A percentile compares a stretch with the other conserved stretches of the same genome.
These are phyloP conservation scores for Anneissia japonica DNA, from an alignment of 35 echinoderm and acorn worm genomes.

Conservation along the genomic window DNA sequence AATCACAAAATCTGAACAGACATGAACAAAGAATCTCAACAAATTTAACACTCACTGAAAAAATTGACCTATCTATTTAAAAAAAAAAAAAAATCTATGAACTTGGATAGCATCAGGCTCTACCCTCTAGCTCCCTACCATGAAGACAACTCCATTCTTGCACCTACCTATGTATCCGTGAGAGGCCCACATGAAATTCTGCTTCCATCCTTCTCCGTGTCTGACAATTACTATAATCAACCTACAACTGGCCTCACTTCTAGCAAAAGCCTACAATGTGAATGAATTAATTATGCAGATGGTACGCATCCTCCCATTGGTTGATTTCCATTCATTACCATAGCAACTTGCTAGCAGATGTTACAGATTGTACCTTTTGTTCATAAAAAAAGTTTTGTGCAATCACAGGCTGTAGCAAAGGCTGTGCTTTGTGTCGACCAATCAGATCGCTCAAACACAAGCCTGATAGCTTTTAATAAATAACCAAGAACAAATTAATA, in stretches of 20 bases:
- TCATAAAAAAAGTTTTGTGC: not conserved
- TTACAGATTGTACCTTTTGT: not conserved
- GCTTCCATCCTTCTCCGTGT: not conserved
- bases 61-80: too few relatives aligned
- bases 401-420: not conserved
- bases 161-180: not conserved
- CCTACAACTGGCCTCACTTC: not conserved
- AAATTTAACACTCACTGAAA: too few relatives aligned
- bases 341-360: not conserved
- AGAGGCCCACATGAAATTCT: not conserved
- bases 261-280: not conserved
- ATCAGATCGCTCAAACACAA: not conserved
- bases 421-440: not conserved
- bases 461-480: not conserved
- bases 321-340: not conserved
- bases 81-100: too few relatives aligned
- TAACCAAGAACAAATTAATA: not conserved
- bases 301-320: not conserved
- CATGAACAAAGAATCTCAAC: too few relatives aligned
- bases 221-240: not conserved
- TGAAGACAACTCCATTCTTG: too few relatives aligned
- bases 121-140: not conserved
- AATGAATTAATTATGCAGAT: constrained; percentile 2
- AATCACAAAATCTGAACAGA: too few relatives aligned
- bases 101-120: not conserved